Evolutionary conservation across 2,797 vertebrate species (phyloP), one percentile per base, ranked within the genome.

Genomic region (Huso huso): DNA sequence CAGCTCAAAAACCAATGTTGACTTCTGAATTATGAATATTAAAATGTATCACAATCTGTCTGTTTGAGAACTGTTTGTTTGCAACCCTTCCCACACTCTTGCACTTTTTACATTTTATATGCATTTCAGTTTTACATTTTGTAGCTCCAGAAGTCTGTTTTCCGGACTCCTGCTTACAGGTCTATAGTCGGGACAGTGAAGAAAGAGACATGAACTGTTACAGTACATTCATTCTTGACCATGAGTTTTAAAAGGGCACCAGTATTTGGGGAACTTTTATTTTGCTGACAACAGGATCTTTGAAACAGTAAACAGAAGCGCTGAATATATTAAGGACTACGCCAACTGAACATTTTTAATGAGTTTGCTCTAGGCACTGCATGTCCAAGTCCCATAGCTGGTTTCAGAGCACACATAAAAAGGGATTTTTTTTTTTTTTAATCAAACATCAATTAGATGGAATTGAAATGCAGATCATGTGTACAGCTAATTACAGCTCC

Each of bases 391-490:
- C 55, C 55, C 55, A 58, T 58, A 58, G 55, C 55, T 58, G 55
- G 55, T 58, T 58, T 58, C 55, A 58, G 55, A 58, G 55, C 55
- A 10, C n/a, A 58, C 7, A 58, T 58, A 12, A 58, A 58, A 58
- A 58, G 55, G 12, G 6, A 11, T 10, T 9, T 9, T 10, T 11
- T 11, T 58, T 58, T 53, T 10, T 58, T 58, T 58, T n/a, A 3
- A 58, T 58, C 55, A 58, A 58, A 58, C 3, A 58, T 58, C 55
- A 58, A 12, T 58, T 58, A 58, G 55, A 11, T 58, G 55, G 9
- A 11, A 58, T 58, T 10, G 12, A 58, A 58, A 58, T 58, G 55
- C 55, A 58, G 2, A 58, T 58, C 55, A 58, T n/a, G 12, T 58
- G 12, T 58, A 58, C 55, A 58, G 55, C 55, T 58, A 58, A 58